Base-by-base conservation (phyloP, 2,113 vertebrate species). In the Periophthalmus modestus region DNA sequence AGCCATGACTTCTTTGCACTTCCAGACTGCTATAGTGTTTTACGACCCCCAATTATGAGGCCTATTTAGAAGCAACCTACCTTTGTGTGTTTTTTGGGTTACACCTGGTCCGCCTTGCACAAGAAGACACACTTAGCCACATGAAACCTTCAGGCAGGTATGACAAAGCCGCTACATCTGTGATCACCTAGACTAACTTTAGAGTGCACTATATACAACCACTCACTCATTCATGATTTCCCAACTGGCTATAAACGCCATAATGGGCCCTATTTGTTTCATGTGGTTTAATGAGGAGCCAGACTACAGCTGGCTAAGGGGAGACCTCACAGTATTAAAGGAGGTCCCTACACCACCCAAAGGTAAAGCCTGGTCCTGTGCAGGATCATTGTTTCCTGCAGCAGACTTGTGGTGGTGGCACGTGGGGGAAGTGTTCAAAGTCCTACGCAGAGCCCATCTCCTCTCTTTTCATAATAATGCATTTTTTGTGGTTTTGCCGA, bases 41-140 rank as follows among this genome's bases (percentile, higher is more conserved):
- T 93, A 93, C 91, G 89, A 85, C 87, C 83, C 82, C 82, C 90
- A 93, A 93, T 93, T 93, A 92, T 92, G 72, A 87, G 81, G 86
- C 85, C 87, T 85, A 85, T 93, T 94, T 90, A 87, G 92, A 78
- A 72, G 84, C 87, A 85, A 85, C 89, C 88, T 89, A 43, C 76
- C 83, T 85, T 81, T 88, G 85, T 87, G 91, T 86, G 79, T 87
- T 88, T 84, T 89, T 82, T 74, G 73, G 57, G 71, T 82, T 87
- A 81, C 86, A 89, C 92, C 89, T 91, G 91, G 87, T 87, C 89
- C 76, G 66, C 77, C 80, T 55, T 57, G 76, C 73, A 77, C 67
- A 0, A 43, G 72, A 78, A 80, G 77, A 66, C 68, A 72, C 76
- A 79, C 87, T 84, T 83, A 79, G 24, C 85, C 91, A 89, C 91